These are phyloP conservation scores for Pristis pectinata DNA, from an alignment of 2,797 vertebrate species.

Conservation along the genomic window DNA sequence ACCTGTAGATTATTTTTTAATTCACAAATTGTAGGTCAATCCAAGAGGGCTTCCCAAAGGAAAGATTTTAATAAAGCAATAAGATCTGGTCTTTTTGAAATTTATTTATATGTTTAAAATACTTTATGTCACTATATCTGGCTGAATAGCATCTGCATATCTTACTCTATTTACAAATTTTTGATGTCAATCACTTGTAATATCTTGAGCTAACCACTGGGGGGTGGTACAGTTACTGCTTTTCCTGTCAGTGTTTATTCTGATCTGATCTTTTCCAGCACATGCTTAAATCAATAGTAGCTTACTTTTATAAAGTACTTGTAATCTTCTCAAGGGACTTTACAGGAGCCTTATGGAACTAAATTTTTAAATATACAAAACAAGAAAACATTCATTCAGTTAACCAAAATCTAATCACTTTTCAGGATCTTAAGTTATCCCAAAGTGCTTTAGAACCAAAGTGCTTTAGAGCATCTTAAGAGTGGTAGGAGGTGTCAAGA, in stretches of 20 bases:
- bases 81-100: neutral
- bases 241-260: neutral
- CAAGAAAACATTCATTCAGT: neutral
- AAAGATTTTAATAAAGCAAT: neutral
- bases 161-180: neutral
- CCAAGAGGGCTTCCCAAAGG: neutral
- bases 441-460: no score
- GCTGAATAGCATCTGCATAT: neutral
- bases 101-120: neutral
- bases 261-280: neutral
- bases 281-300: neutral
- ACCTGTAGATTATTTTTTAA: neutral
- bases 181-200: neutral
- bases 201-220: neutral
- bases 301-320: neutral
- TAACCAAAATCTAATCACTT: neutral
- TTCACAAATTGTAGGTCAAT: neutral
- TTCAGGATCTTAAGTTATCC: no score
- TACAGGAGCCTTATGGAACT: neutral
- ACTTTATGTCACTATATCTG: neutral
- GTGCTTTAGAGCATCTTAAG: no score
- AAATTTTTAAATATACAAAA: neutral
- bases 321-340: neutral
- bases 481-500: neutral
- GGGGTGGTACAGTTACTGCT: neutral